Conservation (phyloP, 2,113 vertebrate species). For the Chaenogobius annularis region DNA sequence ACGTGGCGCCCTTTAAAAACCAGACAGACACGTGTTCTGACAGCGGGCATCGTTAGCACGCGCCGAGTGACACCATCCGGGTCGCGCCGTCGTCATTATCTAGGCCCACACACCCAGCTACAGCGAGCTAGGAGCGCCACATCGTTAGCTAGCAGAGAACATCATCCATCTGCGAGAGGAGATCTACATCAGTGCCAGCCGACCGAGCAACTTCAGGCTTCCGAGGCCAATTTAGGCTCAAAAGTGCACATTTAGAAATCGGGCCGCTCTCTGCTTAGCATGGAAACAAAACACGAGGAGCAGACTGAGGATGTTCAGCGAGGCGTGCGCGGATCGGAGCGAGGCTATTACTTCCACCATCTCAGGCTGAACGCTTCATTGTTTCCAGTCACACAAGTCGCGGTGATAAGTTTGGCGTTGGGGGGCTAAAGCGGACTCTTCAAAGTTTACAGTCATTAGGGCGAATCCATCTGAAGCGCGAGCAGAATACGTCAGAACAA, state of each 20-base stretch:
- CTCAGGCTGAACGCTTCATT: not conserved
- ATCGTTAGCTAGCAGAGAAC: conserved; percentile 67
- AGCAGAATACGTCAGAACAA: not conserved
- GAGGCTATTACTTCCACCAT: conserved; percentile 4
- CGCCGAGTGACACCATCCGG: conserved; percentile 29
- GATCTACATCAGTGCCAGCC: conserved; percentile 18
- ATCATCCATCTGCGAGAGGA: conserved; percentile 14
- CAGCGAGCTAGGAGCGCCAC: conserved; percentile 39
- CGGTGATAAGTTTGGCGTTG: not conserved
- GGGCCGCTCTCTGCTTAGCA: not conserved
- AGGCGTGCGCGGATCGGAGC: not conserved
- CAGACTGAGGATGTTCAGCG: conserved; percentile 1
- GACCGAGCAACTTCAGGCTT: conserved; percentile 36
- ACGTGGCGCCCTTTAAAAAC: not conserved
- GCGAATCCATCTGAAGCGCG: not conserved
- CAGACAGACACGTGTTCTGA: conserved; percentile 51
- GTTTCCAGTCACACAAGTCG: not conserved
- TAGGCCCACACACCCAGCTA: conserved; percentile 58
- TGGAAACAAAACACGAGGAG: not conserved
- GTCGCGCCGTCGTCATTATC: conserved; percentile 66
- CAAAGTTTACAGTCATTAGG: not conserved
- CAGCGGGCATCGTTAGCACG: conserved; percentile 64
- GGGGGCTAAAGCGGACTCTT: not conserved
- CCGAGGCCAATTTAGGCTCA: conserved; percentile 25
- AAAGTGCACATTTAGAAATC: conserved; percentile 21